Evolutionary conservation across 1,140 invertebrate genomes (phyloP), one percentile per base, ranked within the genome.

Genomic region (Conus betulinus): DNA sequence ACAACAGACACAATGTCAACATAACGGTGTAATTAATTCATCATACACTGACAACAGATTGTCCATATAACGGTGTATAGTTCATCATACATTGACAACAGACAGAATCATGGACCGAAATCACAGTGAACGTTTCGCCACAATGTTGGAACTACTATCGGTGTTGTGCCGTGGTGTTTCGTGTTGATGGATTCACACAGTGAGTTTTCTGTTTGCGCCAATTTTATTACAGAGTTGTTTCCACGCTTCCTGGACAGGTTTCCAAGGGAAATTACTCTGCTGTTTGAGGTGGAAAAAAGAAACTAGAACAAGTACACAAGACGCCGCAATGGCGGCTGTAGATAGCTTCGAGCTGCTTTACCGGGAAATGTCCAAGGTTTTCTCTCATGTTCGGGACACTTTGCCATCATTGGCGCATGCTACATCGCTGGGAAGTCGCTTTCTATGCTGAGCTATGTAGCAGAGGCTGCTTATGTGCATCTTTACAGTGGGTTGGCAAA

Each of bases 291-390:
- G 17, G 52, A 57, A 3, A 57, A 78, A 23, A 78, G 23, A 87
- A 78, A 79, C 20, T 20, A 76, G 10, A n/a, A 11, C 0, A 25
- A 57, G 71, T 67, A 8, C 67, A 57, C 6, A 87, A 27, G 71
- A 20, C 20, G n/a, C 74, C 63, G 53, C 71, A 51, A 93, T 94
- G 92, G 93, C 92, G 76, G 91, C 90, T 25, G 90, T 94, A 76
- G 94, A 95, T 87, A 91, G 93, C 84, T 94, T 95, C 85, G 90
- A 92, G 15, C 92, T 94, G 85, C 87, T 95, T 2, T 89, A 91
- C 6, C 81, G 60, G 52, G 92, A 95, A 91, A 91, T 93, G 76
- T 84, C 89, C 15, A 39, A 88, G 11, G 52, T 89, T 83, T 93
- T 91, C 87, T 91, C 93, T 55, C 84, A 90, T 85, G 60, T 90